A percentile compares a stretch with the other conserved stretches of the same genome.
These are phyloP conservation scores for Thinocorus orbignyianus DNA, from an alignment of 2,113 vertebrate genomes.

Conservation along the genomic window DNA sequence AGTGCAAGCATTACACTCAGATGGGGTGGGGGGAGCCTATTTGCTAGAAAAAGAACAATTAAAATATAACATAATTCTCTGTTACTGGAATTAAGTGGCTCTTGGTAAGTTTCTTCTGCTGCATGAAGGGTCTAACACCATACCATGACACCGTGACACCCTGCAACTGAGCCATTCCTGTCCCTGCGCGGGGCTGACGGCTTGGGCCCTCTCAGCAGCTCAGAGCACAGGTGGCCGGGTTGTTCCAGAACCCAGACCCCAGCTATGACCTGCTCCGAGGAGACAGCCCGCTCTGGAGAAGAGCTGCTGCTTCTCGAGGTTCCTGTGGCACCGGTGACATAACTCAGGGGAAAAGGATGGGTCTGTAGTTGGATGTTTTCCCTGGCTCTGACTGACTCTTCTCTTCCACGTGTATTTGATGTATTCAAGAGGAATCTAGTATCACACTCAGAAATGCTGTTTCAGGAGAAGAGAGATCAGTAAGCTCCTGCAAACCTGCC, in stretches of 20 bases:
- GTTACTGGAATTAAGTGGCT: not conserved
- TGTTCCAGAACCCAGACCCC: not conserved
- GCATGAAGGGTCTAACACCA: not conserved
- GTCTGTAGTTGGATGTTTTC: not conserved
- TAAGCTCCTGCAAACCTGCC: not conserved
- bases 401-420: not conserved
- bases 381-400: not conserved
- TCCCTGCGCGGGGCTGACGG: accelerated
- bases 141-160: not conserved
- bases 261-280: not conserved
- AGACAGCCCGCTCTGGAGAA: not conserved
- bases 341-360: not conserved
- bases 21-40: too few species aligned
- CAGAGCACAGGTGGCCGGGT: not conserved
- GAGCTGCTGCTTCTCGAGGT: not conserved
- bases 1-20: not conserved
- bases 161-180: not conserved
- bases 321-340: not conserved
- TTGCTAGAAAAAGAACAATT: not conserved
- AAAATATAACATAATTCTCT: not conserved
- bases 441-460: not conserved
- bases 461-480: not conserved
- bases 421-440: not conserved
- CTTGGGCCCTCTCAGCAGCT: not conserved
- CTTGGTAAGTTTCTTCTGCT: not conserved